These are phyloP conservation scores for Centropus unirufus DNA, from an alignment of 2,113 vertebrate genomes.

Conservation along the genomic window DNA sequence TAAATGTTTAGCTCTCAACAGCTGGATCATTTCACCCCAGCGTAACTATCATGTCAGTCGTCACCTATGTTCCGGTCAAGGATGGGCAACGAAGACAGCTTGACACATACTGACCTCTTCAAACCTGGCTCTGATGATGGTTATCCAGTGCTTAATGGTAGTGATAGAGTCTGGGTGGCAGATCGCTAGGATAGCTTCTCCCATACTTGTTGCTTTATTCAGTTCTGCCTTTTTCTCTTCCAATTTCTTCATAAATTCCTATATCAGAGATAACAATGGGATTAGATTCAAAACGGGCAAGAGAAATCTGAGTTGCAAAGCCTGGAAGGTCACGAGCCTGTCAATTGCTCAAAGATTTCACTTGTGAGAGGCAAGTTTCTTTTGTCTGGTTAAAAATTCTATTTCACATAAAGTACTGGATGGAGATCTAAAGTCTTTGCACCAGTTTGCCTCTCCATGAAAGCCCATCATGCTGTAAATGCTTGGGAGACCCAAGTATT, in stretches of 20 bases:
- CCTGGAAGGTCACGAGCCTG: background rate
- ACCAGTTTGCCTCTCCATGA: background rate
- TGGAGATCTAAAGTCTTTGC: background rate
- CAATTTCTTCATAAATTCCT: slow-evolving; percentile 96
- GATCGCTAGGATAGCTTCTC: slow-evolving; percentile 90
- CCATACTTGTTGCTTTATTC: slow-evolving; percentile 90
- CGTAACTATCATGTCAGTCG: background rate
- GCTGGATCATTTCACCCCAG: slow-evolving; percentile 18
- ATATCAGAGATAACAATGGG: slow-evolving; percentile 31
- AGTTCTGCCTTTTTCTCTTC: slow-evolving; percentile 92
- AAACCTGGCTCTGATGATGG: slow-evolving; percentile 96
- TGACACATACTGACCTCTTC: slow-evolving; percentile 88
- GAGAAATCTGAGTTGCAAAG: background rate
- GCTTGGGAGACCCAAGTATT: background rate
- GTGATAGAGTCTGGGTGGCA: slow-evolving; percentile 98
- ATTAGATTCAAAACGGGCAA: slow-evolving; percentile 44
- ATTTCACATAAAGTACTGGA: background rate
- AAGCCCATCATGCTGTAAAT: background rate
- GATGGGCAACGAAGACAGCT: background rate
- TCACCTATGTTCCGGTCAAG: background rate
- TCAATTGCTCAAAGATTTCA: background rate
- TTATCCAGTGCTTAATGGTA: slow-evolving; percentile 99
- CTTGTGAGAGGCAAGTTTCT: background rate
- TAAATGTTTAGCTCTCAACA: slow-evolving; percentile 34
- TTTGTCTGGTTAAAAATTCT: background rate